Evolutionary conservation across 2,113 vertebrate genomes (phyloP), one percentile per base, ranked within the genome.

Genomic region (Erpornis zantholeuca): DNA sequence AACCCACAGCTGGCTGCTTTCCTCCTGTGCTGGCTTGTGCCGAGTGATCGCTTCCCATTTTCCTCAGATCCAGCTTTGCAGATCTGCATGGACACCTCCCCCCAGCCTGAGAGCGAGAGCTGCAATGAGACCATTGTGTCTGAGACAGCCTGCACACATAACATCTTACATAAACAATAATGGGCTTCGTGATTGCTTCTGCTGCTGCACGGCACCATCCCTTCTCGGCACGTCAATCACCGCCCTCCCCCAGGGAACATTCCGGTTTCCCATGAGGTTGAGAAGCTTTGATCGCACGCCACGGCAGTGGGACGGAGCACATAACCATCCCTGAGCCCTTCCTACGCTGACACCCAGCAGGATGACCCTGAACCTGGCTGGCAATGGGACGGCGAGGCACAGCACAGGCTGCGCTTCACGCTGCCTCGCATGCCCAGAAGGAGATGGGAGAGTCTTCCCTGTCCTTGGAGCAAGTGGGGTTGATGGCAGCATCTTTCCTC

Each of bases 351-450:
- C 69, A n/a, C 12, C 2, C 7, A 40, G 61, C 29, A 65, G 20
- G 63, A 38, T 15, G 66, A 38, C 63, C 54, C 49, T 36, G 40
- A 77, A 52, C 23, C 24, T 38, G 52, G 35, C 60, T 44, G 56
- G 40, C 9, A 40, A 3, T 1, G 31, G 91, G 63, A 42, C 9
- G 6, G 52, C 0, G 3, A 28, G 42, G 68, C 63, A 44, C 25
- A 23, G 44, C 68, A n/a, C 54, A 57, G 73, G 42, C 53, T 7
- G 22, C 17, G 0, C 49, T 44, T 38, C 63, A 18, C 0, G 0
- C 40, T 40, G n/a, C 78, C 71, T 31, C 4, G 0, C 2, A 0
- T 9, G n/a, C 35, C 71, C 1, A 0, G 59, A 64, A 33, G 33
- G 23, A 72, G 23, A 44, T 4, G 11, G 10, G 33, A 69, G 68